These are phyloP conservation scores for Channa maculata DNA, from an alignment of 2,113 vertebrate species.

Conservation along the genomic window DNA sequence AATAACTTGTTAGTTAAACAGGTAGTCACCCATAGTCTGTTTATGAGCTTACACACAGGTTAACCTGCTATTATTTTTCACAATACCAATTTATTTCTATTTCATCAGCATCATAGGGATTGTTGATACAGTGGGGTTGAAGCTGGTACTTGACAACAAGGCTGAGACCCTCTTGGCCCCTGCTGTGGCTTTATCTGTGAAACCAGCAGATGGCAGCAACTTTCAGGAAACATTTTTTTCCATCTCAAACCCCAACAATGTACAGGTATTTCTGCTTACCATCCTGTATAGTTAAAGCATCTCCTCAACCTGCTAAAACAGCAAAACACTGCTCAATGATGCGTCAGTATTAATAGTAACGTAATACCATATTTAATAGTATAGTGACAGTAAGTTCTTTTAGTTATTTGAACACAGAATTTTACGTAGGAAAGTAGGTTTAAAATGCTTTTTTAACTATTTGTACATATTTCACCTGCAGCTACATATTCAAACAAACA, in stretches of 20 bases:
- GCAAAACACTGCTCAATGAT: no score
- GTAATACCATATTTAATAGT: no score
- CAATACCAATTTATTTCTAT: background rate
- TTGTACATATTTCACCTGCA: no score
- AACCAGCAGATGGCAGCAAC: slow-evolving; percentile 80
- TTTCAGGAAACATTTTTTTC: slow-evolving; percentile 86
- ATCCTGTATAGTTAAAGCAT: no score
- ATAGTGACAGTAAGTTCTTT: no score
- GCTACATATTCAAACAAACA: no score
- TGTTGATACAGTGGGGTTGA: slow-evolving; percentile 91
- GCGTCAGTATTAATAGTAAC: no score
- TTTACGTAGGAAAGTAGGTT: no score
- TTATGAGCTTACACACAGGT: background rate
- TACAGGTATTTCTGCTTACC: slow-evolving; percentile 84
- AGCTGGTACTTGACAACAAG: slow-evolving; percentile 82
- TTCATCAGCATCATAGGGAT: slow-evolving; percentile 87
- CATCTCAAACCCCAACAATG: slow-evolving; percentile 81
- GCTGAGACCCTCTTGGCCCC: slow-evolving; percentile 81
- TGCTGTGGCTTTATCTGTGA: slow-evolving; percentile 88
- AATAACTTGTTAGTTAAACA: background rate
- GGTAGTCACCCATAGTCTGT: background rate
- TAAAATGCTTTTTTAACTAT: no score
- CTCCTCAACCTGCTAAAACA: no score
- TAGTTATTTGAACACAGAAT: no score
- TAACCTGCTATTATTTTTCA: background rate